phyloP scores from a whole-genome alignment of 2,888 invertebrate genomes.

The Metalampra italica region DNA sequence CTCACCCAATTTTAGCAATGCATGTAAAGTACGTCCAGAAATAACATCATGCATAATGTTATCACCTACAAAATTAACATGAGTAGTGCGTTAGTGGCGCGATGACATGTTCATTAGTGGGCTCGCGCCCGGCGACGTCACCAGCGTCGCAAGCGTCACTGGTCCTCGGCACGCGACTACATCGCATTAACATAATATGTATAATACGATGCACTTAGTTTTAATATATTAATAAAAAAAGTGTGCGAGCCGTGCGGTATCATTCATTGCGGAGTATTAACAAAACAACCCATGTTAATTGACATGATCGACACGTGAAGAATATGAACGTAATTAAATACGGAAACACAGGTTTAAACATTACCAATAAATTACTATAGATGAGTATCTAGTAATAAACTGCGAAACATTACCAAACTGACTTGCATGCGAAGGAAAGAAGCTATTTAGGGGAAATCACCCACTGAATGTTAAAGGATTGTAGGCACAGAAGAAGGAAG shows the following conservation, averaged over 20 bases:
- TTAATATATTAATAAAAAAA: constrained; percentile 20
- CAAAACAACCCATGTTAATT: constrained; percentile 32
- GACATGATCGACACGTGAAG: too few relatives aligned
- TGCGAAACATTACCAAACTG: too few relatives aligned
- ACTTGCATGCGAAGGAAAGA: too few relatives aligned
- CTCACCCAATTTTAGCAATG: not conserved
- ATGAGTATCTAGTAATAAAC: too few relatives aligned
- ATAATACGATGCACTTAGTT: constrained; percentile 15
- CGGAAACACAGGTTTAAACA: too few relatives aligned
- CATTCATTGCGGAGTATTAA: constrained; percentile 20
- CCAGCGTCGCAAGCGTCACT: constrained; percentile 5
- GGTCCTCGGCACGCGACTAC: constrained; percentile 12
- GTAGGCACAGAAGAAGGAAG: too few relatives aligned
- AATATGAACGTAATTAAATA: too few relatives aligned
- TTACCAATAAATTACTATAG: too few relatives aligned
- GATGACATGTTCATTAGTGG: constrained; percentile 31
- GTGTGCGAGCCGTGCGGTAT: constrained; percentile 13
- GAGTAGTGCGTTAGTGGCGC: constrained; percentile 6
- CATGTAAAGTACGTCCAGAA: not conserved
- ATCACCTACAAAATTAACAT: not conserved
- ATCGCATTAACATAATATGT: constrained; percentile 21
- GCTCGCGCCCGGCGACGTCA: constrained; percentile 11
- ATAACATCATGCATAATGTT: not conserved
- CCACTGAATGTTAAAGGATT: too few relatives aligned
- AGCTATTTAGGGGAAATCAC: too few relatives aligned